Conservation (phyloP, 2,888 invertebrate species). For the Monopis laevigella region DNA sequence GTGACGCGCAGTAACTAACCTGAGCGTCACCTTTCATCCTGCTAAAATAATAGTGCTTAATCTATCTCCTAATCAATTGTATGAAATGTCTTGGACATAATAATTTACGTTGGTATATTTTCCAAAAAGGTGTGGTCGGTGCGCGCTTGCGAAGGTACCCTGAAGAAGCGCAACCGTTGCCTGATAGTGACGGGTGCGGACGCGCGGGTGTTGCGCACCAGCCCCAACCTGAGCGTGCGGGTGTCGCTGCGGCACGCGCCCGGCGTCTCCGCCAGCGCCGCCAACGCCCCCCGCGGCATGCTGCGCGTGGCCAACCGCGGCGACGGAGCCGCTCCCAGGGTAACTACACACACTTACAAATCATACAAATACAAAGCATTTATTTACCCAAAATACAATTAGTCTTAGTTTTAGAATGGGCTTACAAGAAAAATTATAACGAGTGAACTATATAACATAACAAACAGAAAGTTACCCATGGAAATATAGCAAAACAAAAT, state of each 20-base stretch:
- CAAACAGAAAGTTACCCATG: no score
- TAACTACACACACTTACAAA: no score
- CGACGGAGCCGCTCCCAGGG: constrained; percentile 10
- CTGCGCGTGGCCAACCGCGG: constrained; percentile 50
- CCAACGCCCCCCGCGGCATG: constrained; percentile 47
- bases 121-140: constrained; percentile 58
- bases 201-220: constrained; percentile 38
- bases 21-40: no score
- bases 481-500: no score
- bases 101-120: background rate
- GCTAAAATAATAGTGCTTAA: no score
- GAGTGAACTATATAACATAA: no score
- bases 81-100: background rate
- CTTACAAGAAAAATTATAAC: no score
- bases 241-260: constrained; percentile 43
- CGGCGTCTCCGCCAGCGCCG: constrained; percentile 30
- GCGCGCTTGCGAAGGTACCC: constrained; percentile 51
- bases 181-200: constrained; percentile 38
- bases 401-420: no score
- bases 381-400: no score
- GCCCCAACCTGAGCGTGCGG: constrained; percentile 37
- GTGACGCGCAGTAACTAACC: no score
- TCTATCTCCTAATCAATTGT: no score
- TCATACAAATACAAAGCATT: no score
- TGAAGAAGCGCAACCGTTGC: constrained; percentile 49